phyloP scores from a whole-genome alignment of 2,888 invertebrate genomes.

The Megaustenia siamemsis region DNA sequence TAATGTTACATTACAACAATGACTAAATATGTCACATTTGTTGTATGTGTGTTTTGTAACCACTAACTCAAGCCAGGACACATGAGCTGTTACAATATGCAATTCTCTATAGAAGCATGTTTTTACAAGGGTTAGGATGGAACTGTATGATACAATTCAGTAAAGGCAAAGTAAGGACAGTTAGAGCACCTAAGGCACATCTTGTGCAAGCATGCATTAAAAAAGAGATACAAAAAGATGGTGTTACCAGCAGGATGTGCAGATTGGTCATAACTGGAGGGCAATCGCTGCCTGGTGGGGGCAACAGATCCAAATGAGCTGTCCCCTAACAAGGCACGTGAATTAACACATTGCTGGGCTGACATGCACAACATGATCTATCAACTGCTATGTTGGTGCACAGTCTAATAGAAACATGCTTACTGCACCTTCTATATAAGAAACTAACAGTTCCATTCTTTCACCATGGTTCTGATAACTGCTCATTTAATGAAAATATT shows the following conservation, averaged over 20 bases:
- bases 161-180: neutral
- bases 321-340: conserved; percentile 46
- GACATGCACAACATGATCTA: too few relatives aligned
- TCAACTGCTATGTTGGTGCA: too few relatives aligned
- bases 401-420: too few relatives aligned
- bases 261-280: conserved; percentile 32
- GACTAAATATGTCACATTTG: neutral
- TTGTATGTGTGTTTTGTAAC: neutral
- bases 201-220: conserved; percentile 52
- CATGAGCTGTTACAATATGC: neutral
- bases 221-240: conserved; percentile 22
- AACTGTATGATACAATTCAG: conserved; percentile 4
- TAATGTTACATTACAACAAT: neutral
- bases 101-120: neutral
- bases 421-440: too few relatives aligned
- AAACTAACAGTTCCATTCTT: too few relatives aligned
- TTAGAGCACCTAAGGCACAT: conserved; percentile 36
- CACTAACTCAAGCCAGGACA: neutral
- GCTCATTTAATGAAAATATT: too few relatives aligned
- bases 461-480: too few relatives aligned
- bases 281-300: conserved; percentile 41
- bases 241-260: conserved; percentile 43
- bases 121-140: conserved; percentile 33
- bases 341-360: conserved; percentile 33
- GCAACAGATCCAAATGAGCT: conserved; percentile 53